Percentiles rank a stretch among this genome's conserved stretches.
Conservation (phyloP, 2,113 vertebrate genomes). For the Cavia aperea region DNA sequence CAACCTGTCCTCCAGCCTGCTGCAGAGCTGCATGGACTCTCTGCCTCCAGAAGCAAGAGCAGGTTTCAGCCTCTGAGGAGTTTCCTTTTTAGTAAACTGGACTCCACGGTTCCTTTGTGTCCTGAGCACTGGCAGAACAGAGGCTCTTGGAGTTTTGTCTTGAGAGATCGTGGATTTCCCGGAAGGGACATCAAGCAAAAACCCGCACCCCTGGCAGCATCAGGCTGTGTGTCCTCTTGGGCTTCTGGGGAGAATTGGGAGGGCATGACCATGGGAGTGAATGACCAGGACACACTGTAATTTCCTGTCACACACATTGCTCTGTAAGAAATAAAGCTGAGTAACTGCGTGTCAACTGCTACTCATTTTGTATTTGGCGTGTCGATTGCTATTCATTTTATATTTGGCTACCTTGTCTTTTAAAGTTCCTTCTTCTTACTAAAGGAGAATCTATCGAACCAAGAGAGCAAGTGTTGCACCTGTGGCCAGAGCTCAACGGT, state of each 20-base stretch:
- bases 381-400: background rate
- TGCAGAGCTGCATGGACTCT: background rate
- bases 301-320: background rate
- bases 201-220: background rate
- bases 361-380: background rate
- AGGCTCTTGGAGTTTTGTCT: background rate
- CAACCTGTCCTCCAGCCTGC: background rate
- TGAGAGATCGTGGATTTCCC: background rate
- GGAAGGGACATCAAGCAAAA: background rate
- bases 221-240: background rate
- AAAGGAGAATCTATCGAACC: background rate
- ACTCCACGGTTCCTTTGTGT: background rate
- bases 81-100: background rate
- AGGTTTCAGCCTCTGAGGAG: background rate
- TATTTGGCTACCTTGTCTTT: background rate
- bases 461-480: background rate
- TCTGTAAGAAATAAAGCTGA: background rate
- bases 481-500: background rate
- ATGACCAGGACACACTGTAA: background rate
- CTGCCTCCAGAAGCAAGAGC: background rate
- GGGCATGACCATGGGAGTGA: background rate
- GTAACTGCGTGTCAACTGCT: background rate
- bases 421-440: background rate
- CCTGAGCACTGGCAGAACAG: background rate
- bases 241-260: background rate